phyloP scores from a whole-genome alignment of 2,113 vertebrate species.

The Morphnarchus princeps region DNA sequence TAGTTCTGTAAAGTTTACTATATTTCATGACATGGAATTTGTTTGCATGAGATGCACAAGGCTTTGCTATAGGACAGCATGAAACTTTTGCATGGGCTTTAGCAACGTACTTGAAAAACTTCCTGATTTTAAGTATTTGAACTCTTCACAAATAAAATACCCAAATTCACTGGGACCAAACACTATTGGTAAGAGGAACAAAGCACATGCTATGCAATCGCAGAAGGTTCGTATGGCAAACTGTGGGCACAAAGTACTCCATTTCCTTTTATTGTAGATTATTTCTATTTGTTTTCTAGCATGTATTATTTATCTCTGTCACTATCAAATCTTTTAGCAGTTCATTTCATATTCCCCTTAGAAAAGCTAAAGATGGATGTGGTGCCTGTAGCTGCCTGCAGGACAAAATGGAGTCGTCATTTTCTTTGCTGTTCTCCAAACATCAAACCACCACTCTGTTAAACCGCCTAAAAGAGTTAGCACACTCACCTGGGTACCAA shows the following conservation, averaged over 20 bases:
- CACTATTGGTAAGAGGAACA: background rate
- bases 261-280: background rate
- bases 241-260: background rate
- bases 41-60: background rate
- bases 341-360: background rate
- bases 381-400: background rate
- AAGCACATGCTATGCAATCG: background rate
- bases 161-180: too few relatives aligned
- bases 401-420: background rate
- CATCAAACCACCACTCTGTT: background rate
- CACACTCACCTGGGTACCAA: accelerated
- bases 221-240: background rate
- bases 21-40: background rate
- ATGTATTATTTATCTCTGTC: background rate
- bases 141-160: background rate
- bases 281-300: background rate
- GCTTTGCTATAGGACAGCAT: background rate
- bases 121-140: background rate
- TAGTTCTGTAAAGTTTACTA: background rate
- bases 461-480: background rate
- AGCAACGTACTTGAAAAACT: background rate
- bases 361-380: background rate
- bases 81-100: background rate
- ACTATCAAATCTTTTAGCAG: background rate
- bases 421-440: background rate